A percentile compares a stretch with the other conserved stretches of the same genome.
These are phyloP conservation scores for Sinocyclocheilus anophthalmus DNA, from an alignment of 2,113 vertebrate species.

Conservation along the genomic window DNA sequence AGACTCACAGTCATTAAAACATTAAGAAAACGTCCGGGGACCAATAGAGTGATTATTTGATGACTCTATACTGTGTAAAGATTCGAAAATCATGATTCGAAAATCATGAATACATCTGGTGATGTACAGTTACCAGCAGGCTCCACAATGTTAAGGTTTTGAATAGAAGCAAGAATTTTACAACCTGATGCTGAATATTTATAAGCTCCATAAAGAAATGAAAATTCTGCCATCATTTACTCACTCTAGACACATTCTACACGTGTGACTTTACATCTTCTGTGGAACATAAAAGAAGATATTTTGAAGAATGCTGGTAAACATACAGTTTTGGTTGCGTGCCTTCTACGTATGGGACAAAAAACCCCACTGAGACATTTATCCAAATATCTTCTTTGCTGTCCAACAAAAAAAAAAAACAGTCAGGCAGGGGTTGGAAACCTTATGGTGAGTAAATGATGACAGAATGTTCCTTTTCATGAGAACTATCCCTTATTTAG, in stretches of 20 bases:
- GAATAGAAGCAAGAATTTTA: background rate
- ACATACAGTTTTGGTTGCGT: too few species aligned
- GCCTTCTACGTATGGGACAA: too few species aligned
- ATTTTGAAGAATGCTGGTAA: too few species aligned
- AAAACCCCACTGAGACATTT: too few species aligned
- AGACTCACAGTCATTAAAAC: background rate
- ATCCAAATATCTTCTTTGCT: background rate
- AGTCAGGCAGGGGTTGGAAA: background rate
- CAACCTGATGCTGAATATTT: background rate
- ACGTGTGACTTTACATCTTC: background rate
- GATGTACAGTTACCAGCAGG: background rate
- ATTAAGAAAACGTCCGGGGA: background rate
- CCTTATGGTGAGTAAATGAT: background rate
- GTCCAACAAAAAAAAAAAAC: background rate
- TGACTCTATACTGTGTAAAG: background rate
- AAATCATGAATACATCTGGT: background rate
- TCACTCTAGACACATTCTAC: background rate
- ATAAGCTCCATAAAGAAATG: background rate
- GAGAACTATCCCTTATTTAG: background rate
- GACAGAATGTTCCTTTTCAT: background rate
- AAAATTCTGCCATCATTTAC: background rate
- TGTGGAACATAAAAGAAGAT: too few species aligned
- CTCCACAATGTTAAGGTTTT: background rate
- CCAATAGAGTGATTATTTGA: background rate
- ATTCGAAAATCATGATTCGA: background rate